Percentiles rank a stretch among this genome's conserved stretches.
Conservation (phyloP, 2,888 invertebrate species). For the Phrixothrix hirtus region DNA sequence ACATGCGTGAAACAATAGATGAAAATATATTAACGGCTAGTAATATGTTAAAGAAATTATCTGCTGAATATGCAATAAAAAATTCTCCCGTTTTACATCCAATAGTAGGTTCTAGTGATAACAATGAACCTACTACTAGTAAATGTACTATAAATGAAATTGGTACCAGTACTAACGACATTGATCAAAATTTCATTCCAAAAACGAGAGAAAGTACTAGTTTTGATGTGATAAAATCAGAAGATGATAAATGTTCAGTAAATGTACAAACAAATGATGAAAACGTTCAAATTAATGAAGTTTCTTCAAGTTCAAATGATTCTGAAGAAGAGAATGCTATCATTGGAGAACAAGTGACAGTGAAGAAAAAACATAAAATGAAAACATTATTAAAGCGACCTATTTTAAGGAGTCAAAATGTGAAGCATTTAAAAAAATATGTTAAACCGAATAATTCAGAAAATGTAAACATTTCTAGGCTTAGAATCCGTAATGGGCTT, state of each 20-base stretch:
- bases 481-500: neutral
- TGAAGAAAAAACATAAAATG: no score
- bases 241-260: conserved; percentile 50
- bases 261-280: conserved; percentile 22
- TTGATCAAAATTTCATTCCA: conserved; percentile 42
- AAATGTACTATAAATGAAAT: conserved; percentile 8
- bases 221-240: conserved; percentile 41
- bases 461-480: neutral
- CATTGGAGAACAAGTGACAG: no score
- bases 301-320: conserved; percentile 66
- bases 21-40: neutral
- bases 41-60: conserved; percentile 3
- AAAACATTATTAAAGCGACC: neutral
- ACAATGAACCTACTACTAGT: neutral
- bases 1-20: neutral
- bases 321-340: conserved; percentile 49
- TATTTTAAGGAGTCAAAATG: neutral
- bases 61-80: conserved; percentile 2
- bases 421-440: neutral
- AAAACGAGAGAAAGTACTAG: conserved; percentile 48
- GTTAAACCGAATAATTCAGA: neutral
- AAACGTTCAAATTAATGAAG: conserved; percentile 68
- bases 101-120: neutral
- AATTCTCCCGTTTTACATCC: conserved; percentile 7
- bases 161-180: conserved; percentile 16